Base-by-base conservation (phyloP, 1,140 invertebrate species). In the Lamellibrachia luymesi region DNA sequence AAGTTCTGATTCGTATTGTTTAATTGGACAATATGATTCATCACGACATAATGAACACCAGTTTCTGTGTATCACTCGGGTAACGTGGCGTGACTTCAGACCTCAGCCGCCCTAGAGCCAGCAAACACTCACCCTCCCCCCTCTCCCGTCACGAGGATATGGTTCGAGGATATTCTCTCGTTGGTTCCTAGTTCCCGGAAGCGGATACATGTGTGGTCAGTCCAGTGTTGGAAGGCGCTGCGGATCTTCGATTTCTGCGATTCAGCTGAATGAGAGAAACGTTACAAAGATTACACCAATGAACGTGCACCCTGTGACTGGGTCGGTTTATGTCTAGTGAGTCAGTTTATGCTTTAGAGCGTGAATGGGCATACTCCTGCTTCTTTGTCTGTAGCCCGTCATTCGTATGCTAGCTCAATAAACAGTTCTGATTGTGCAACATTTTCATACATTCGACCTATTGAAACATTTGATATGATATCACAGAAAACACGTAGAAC, bases 221-320 rank as follows among this genome's bases (percentile, higher is more conserved):
- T 38, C 89, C 56, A 93, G 49, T 93, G 89, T 22, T 90, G 27
- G 49, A 93, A 93, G 17, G 89, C 92, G 89, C 56, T 22, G 38
- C 56, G 56, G 51, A 90, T 93, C 64, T 6, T 80, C 2, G 7
- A 10, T 80, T 80, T 80, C 64, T 80, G 64, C 1, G 64, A 80
- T 80, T 80, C 64, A 22, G 64, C 64, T 80, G 64, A 80, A 22
- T 22, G 17, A 80, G 13, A 80, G 4, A 80, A 80, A 22, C 64
- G 13, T 80, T 22, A 80, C 13, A 56, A 80, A 80, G 5, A 80
- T 80, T 56, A 80, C 64, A 80, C 13, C 64, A 22, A 80, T 22
- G 25, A 80, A 80, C 13, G 13, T 80, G 64, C 7, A 17, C 64
- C 17, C 38, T 22, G 25, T 17, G 64, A 22, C 0, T 8, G 64